These are phyloP conservation scores for Huso huso DNA, from an alignment of 2,797 vertebrate species.

Conservation along the genomic window DNA sequence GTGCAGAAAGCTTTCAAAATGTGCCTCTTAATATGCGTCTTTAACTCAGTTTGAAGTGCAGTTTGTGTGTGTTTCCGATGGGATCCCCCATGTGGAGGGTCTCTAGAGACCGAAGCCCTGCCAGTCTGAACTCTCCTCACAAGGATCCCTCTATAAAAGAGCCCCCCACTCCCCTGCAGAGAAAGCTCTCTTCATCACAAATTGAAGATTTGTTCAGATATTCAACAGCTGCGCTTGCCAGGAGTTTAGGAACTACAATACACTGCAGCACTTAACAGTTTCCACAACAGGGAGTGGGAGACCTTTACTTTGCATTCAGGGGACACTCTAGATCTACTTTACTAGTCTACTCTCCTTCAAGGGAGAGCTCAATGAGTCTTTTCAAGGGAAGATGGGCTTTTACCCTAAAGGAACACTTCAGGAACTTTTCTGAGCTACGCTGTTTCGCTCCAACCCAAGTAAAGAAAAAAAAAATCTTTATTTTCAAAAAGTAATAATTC, in stretches of 20 bases:
- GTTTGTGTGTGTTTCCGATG: too few relatives aligned
- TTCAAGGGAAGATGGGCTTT: neutral
- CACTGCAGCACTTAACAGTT: constrained; percentile 7
- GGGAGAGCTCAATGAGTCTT: neutral
- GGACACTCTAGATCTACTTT: neutral
- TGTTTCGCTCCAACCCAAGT: too few relatives aligned
- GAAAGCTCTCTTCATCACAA: constrained; percentile 12
- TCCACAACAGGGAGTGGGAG: neutral
- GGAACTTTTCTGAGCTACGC: too few relatives aligned
- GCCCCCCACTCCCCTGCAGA: constrained; percentile 3
- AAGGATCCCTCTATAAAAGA: neutral
- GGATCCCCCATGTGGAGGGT: neutral
- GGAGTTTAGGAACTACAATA: neutral
- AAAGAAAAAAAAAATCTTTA: too few relatives aligned
- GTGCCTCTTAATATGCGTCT: too few relatives aligned
- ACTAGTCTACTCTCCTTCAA: neutral
- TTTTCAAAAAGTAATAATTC: too few relatives aligned
- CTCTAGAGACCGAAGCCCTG: neutral
- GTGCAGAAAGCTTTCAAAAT: too few relatives aligned
- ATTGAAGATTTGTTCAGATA: constrained; percentile 5
- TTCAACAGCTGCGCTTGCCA: constrained; percentile 10
- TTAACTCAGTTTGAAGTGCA: too few relatives aligned
- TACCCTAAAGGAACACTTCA: too few relatives aligned
- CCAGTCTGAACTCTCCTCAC: neutral
- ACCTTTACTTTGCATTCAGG: neutral